phyloP scores from a whole-genome alignment of 2,113 vertebrate genomes.

The Cichladusa arquata region DNA sequence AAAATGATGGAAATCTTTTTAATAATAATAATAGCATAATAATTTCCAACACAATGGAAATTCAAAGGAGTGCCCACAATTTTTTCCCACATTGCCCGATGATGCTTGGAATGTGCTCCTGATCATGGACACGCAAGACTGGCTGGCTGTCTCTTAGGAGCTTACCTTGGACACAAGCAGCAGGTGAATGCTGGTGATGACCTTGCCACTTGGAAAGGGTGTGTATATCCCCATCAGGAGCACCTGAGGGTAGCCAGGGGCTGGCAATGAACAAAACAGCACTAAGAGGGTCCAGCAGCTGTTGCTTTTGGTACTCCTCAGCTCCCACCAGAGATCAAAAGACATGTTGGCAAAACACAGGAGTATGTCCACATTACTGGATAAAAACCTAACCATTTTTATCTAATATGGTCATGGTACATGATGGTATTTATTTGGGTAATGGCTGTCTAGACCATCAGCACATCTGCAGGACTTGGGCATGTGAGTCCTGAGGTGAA shows the following conservation, averaged over 20 bases:
- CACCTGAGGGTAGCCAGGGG: background rate
- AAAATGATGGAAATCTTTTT: background rate
- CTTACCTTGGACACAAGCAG: background rate
- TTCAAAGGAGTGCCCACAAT: background rate
- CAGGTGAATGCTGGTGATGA: background rate
- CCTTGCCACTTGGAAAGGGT: background rate
- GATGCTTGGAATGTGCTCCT: background rate
- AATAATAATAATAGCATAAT: background rate
- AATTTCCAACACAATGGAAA: background rate
- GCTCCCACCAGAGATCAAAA: background rate
- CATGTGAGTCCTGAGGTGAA: background rate
- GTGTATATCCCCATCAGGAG: background rate
- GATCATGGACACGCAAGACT: background rate
- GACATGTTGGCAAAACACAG: background rate
- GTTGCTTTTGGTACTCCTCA: background rate
- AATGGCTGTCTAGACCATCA: background rate
- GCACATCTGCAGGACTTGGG: background rate
- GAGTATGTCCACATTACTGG: fast-evolving
- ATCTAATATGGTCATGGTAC: background rate
- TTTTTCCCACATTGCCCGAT: background rate
- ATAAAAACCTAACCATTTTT: background rate
- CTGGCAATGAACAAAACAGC: background rate
- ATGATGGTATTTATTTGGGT: background rate
- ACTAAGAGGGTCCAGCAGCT: background rate
- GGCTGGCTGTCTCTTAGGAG: background rate